Percentiles rank a stretch among this genome's conserved stretches.
These are phyloP conservation scores for Pionites leucogaster DNA, from an alignment of 2,113 vertebrate genomes.

Conservation along the genomic window DNA sequence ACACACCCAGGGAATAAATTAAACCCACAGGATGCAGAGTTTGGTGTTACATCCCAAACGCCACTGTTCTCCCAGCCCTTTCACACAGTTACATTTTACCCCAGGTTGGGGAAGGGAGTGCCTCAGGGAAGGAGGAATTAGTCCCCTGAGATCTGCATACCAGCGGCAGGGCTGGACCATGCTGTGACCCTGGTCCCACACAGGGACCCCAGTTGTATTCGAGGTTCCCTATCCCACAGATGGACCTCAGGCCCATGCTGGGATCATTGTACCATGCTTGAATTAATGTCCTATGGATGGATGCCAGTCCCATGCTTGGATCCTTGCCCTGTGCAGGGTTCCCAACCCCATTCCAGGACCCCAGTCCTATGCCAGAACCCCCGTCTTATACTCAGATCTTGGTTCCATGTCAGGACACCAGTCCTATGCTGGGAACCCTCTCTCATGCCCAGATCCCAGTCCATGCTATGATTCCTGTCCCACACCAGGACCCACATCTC, in stretches of 20 bases:
- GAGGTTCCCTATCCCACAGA: neutral
- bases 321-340: accelerated
- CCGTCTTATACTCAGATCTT: neutral
- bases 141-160: neutral
- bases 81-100: neutral
- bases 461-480: too few species aligned
- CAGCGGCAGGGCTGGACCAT: neutral
- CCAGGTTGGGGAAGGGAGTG: neutral
- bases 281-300: accelerated
- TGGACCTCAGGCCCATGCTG: accelerated
- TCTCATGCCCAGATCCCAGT: too few species aligned
- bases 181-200: accelerated
- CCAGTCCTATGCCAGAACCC: neutral
- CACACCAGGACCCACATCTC: accelerated
- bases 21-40: neutral
- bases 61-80: neutral
- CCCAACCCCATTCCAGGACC: accelerated
- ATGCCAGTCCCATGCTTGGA: neutral
- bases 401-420: neutral
- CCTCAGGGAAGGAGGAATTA: neutral
- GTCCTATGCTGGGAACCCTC: too few species aligned
- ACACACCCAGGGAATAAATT: too few species aligned
- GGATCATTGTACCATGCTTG: accelerated
- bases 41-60: neutral
- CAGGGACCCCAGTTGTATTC: neutral